phyloP scores from a whole-genome alignment of 2,113 vertebrate genomes.

The Tenrec ecaudatus region DNA sequence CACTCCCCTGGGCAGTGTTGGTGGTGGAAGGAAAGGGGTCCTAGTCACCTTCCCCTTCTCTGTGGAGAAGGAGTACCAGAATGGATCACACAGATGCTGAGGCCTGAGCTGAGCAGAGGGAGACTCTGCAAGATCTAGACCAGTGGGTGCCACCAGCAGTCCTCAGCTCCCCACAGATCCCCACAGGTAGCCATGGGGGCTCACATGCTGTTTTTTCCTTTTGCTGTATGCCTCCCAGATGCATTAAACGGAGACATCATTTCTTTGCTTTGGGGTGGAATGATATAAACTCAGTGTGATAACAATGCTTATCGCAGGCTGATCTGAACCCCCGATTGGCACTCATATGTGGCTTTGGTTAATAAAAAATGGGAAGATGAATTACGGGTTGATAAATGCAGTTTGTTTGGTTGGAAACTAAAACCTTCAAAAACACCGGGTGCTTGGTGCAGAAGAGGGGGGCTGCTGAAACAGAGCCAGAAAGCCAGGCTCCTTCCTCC shows the following conservation, averaged over 20 bases:
- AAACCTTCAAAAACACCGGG: conserved; percentile 61
- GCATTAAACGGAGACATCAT: conserved; percentile 79
- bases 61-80: not conserved
- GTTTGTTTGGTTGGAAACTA: conserved; percentile 69
- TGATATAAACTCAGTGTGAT: conserved; percentile 75
- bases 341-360: conserved; percentile 78
- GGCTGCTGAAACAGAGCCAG: not conserved
- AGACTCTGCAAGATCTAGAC: not conserved
- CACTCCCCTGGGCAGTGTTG: not conserved
- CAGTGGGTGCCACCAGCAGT: not conserved
- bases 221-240: conserved; percentile 58
- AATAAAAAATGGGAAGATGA: conserved; percentile 80
- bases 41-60: not conserved
- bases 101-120: conserved; percentile 31
- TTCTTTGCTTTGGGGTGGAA: conserved; percentile 75
- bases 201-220: conserved; percentile 30
- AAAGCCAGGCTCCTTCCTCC: not conserved
- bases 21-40: not conserved
- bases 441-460: not conserved
- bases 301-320: conserved; percentile 71
- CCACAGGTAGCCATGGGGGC: conserved; percentile 26
- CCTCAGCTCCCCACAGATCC: conserved; percentile 15
- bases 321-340: conserved; percentile 80
- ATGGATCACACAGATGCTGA: not conserved
- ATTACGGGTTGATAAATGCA: conserved; percentile 77